These are phyloP conservation scores for Enteromius fasciolatus DNA, from an alignment of 2,797 vertebrate species.

Conservation along the genomic window DNA sequence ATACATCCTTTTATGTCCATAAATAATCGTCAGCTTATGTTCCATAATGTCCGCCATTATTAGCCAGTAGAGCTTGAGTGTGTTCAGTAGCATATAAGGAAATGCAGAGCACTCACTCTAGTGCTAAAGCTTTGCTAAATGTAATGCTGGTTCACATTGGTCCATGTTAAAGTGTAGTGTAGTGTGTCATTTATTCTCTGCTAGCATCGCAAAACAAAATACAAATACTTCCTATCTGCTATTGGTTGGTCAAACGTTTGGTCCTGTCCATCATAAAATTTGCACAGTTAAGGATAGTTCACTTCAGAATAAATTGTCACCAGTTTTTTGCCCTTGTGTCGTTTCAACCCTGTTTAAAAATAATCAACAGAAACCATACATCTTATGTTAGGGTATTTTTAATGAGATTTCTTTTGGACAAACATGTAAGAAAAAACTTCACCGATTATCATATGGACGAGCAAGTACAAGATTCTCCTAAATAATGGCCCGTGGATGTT, in stretches of 20 bases:
- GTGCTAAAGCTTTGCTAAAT: conserved; percentile 1
- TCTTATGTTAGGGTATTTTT: neutral
- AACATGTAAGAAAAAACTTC: neutral
- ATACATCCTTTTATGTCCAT: conserved; percentile 11
- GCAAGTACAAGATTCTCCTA: neutral
- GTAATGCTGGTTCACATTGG: neutral
- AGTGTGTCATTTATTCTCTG: neutral
- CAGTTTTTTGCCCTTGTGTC: neutral
- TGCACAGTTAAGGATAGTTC: no score
- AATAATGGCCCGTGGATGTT: neutral
- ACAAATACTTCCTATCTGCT: neutral
- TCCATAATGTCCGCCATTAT: neutral
- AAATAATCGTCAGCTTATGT: neutral
- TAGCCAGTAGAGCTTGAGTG: neutral
- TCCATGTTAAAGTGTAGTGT: neutral
- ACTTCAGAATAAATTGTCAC: neutral
- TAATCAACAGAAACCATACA: no score
- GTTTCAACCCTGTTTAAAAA: neutral
- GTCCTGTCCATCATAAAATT: neutral
- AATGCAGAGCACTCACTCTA: neutral
- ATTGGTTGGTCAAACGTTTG: neutral
- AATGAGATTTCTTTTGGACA: neutral
- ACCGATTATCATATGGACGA: neutral
- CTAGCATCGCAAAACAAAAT: neutral
- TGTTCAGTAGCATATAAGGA: neutral